Conservation (phyloP, 2,113 vertebrate species). For the Pogona vitticeps region DNA sequence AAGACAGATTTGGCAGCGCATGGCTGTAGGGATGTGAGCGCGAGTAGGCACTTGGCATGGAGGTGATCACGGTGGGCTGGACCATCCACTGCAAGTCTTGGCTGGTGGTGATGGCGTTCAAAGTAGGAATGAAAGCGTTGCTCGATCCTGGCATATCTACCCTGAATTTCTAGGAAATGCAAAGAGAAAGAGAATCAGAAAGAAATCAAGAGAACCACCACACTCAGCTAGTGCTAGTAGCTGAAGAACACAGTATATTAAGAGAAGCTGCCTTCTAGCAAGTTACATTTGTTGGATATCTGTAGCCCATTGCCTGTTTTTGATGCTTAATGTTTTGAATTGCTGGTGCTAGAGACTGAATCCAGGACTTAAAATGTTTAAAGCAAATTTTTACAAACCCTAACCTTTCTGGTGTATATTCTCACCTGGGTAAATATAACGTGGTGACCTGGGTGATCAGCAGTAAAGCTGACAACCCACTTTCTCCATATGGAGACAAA, state of each 20-base stretch:
- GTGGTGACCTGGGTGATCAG: not conserved
- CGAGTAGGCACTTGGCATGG: constrained; percentile 96
- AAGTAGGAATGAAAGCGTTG: constrained; percentile 98
- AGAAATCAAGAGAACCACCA: constrained; percentile 40
- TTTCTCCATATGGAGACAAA: not conserved
- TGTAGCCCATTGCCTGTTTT: not conserved
- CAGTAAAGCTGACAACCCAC: not conserved
- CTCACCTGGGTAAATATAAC: not conserved
- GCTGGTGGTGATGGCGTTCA: constrained; percentile 99
- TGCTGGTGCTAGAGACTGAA: not conserved
- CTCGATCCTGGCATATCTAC: constrained; percentile 98
- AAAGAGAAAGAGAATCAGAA: not conserved
- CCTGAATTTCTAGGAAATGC: constrained; percentile 88
- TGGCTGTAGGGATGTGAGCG: constrained; percentile 93
- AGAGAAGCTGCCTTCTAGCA: not conserved
- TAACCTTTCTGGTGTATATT: not conserved
- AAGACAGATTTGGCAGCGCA: constrained; percentile 85
- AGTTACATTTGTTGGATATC: too few relatives aligned
- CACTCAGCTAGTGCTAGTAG: not conserved
- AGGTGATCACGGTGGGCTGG: constrained; percentile 98
- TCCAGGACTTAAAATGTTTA: not conserved
- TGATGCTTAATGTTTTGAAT: not conserved
- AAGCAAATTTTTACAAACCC: not conserved
- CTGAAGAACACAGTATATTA: not conserved
- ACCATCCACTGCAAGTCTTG: constrained; percentile 99